phyloP scores from a whole-genome alignment of 2,797 vertebrate species.

The Lemur catta region DNA sequence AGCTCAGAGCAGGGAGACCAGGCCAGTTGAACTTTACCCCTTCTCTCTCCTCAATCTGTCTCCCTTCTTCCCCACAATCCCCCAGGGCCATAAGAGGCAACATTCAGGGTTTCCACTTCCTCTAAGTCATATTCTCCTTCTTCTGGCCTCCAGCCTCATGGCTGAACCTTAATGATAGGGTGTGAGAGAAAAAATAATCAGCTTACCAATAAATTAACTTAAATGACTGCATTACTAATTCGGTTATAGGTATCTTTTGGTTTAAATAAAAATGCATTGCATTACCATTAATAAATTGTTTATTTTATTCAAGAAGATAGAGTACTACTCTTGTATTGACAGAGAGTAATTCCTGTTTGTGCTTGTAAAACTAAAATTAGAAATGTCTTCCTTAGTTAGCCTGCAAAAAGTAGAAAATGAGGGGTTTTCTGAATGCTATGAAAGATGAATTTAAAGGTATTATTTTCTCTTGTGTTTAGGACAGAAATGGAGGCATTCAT shows the following conservation, averaged over 20 bases:
- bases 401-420: neutral
- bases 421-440: neutral
- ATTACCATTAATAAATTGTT: neutral
- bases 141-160: neutral
- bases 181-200: neutral
- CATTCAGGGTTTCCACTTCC: neutral
- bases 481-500: neutral
- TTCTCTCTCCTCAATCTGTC: neutral
- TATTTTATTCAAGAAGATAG: neutral
- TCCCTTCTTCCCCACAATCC: neutral
- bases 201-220: neutral
- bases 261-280: neutral
- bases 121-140: neutral
- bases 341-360: neutral
- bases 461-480: neutral
- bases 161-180: neutral
- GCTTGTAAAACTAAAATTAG: slow-evolving; percentile 32
- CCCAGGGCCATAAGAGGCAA: neutral
- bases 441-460: neutral
- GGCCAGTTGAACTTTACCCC: neutral
- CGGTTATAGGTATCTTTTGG: neutral
- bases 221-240: neutral
- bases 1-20: neutral
- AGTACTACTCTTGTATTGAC: neutral
- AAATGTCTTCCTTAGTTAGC: slow-evolving; percentile 9